phyloP scores from a whole-genome alignment of 2,888 invertebrate genomes.

The Rhamphomyia laevipes region DNA sequence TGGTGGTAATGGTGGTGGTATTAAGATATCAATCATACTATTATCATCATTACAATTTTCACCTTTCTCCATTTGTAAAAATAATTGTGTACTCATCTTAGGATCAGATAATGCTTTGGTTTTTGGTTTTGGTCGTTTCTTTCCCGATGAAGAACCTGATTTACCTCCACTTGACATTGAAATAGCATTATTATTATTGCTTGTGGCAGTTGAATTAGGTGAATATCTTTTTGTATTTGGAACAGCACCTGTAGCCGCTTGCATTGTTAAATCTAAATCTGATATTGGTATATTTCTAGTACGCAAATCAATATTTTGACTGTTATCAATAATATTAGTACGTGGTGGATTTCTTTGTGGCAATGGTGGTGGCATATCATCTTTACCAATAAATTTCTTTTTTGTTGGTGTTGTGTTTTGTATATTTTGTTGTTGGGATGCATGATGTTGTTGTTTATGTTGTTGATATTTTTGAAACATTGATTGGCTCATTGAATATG shows the following conservation, averaged over 20 bases:
- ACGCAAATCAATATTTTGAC: constrained; percentile 16
- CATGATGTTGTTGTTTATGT: constrained; percentile 1
- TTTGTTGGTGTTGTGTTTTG: constrained; percentile 25
- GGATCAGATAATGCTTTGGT: constrained; percentile 38
- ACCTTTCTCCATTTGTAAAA: constrained; percentile 34
- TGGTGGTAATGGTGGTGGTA: constrained; percentile 49
- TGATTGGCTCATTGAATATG: constrained; percentile 42
- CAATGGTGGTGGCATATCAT: constrained; percentile 39
- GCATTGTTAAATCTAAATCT: constrained; percentile 30
- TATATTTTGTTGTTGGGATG: constrained; percentile 23
- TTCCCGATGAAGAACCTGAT: constrained; percentile 12
- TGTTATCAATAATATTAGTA: constrained; percentile 3
- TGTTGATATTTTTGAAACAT: constrained; percentile 34
- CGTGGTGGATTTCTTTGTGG: constrained; percentile 42
- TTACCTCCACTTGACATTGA: constrained; percentile 7
- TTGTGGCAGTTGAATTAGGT: not conserved
- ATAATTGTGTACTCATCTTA: constrained; percentile 38
- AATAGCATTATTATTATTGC: not conserved
- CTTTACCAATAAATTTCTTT: constrained; percentile 27
- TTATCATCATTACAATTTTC: constrained; percentile 23
- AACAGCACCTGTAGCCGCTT: constrained; percentile 12
- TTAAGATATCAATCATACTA: constrained; percentile 34
- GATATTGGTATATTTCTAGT: constrained; percentile 26
- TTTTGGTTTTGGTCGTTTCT: constrained; percentile 31
- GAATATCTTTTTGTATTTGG: constrained; percentile 9